phyloP scores from a whole-genome alignment of 2,888 invertebrate species.

The Panzeria rudis region DNA sequence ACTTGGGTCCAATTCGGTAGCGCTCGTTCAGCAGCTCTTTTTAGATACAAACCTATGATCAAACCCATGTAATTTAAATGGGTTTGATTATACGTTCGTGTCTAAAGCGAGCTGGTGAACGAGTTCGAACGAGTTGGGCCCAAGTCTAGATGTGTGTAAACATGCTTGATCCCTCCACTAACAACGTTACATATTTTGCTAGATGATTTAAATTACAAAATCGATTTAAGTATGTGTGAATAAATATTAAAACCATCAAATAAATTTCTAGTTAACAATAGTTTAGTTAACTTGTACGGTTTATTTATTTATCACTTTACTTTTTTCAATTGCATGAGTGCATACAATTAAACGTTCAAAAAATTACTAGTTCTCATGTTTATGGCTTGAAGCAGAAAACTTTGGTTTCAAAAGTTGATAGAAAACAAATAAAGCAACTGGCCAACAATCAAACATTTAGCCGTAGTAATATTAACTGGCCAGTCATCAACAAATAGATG shows the following conservation, averaged over 20 bases:
- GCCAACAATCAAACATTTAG: constrained; percentile 6
- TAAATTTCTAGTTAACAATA: not conserved
- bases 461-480: constrained; percentile 43
- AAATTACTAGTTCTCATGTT: constrained; percentile 47
- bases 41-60: no score
- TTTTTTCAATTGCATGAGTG: not conserved
- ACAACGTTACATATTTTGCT: no score
- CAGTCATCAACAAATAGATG: constrained; percentile 44
- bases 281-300: not conserved
- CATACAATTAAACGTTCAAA: constrained; percentile 17
- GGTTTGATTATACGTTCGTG: no score
- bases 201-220: no score
- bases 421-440: constrained; percentile 24
- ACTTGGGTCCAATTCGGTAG: no score
- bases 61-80: no score
- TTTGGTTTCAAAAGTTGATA: constrained; percentile 44
- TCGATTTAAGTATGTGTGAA: no score
- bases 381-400: constrained; percentile 27
- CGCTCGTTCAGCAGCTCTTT: no score
- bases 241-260: not conserved
- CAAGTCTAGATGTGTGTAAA: no score
- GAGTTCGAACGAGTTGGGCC: no score
- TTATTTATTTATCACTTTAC: constrained; percentile 23
- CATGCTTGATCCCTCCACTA: no score
- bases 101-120: no score